phyloP scores from a whole-genome alignment of 2,797 vertebrate species.

The Kryptolebias ocellatus region DNA sequence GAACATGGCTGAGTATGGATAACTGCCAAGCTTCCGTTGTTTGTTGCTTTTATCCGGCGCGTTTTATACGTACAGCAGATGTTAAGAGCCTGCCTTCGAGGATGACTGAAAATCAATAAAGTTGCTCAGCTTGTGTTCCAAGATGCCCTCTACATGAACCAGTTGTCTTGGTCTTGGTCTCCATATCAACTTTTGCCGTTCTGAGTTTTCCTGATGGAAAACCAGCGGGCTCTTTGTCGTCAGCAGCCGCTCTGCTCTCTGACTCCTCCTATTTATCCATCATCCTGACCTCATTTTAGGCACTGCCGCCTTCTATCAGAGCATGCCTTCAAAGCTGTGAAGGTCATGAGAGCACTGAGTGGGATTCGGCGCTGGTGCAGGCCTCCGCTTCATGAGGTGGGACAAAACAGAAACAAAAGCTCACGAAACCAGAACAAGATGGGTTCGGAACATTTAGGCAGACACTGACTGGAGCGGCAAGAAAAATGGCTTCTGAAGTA shows the following conservation, averaged over 20 bases:
- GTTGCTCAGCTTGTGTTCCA: constrained; percentile 5
- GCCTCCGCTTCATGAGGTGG: too few species aligned
- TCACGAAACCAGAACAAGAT: too few species aligned
- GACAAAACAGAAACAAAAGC: too few species aligned
- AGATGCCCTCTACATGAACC: constrained; percentile 6
- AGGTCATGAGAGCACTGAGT: too few species aligned
- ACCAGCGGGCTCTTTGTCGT: constrained; percentile 1
- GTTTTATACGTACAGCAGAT: constrained; percentile 1
- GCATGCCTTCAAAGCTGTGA: too few species aligned
- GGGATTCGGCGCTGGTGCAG: too few species aligned
- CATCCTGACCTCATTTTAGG: constrained; percentile 30
- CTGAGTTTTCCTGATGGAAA: neutral
- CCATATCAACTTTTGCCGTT: too few species aligned
- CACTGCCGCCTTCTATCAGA: too few species aligned
- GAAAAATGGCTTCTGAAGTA: too few species aligned
- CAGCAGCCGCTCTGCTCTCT: neutral
- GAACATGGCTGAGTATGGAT: neutral
- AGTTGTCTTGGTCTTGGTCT: neutral
- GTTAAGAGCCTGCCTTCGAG: constrained; percentile 3
- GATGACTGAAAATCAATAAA: constrained; percentile 35
- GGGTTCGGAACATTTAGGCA: too few species aligned
- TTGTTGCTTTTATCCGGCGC: neutral
- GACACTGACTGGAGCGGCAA: too few species aligned
- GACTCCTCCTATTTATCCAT: constrained; percentile 18
- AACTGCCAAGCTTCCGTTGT: neutral